phyloP scores from a whole-genome alignment of 2,888 invertebrate genomes.

The Meghimatium bilineatum region DNA sequence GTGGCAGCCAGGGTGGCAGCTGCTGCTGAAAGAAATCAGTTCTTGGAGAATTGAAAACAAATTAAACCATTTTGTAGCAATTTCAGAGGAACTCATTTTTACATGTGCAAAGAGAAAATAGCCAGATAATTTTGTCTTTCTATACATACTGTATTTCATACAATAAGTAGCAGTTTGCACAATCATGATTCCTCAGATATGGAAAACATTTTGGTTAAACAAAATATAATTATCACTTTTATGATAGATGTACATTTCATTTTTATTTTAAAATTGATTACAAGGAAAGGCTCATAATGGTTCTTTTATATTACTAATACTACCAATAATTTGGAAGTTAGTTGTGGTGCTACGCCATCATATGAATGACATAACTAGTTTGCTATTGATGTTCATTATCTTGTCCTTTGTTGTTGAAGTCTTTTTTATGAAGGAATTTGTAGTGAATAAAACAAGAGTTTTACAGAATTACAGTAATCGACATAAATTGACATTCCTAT shows the following conservation, averaged over 20 bases:
- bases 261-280: background rate
- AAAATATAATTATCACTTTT: background rate
- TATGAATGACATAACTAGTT: background rate
- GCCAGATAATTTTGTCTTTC: background rate
- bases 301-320: background rate
- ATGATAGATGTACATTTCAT: background rate
- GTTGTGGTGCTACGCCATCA: background rate
- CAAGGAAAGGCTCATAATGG: background rate
- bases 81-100: background rate
- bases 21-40: constrained; percentile 83
- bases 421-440: too few relatives aligned
- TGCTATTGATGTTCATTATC: background rate
- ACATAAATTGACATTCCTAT: too few relatives aligned
- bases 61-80: background rate
- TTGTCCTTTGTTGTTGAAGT: background rate
- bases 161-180: background rate
- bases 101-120: background rate
- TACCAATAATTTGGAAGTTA: background rate
- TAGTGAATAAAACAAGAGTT: too few relatives aligned
- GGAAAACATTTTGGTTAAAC: background rate
- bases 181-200: background rate
- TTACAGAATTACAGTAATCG: too few relatives aligned
- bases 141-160: background rate
- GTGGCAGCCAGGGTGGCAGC: constrained; percentile 87
- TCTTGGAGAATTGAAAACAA: background rate